Evolutionary conservation across 2,888 invertebrate species (phyloP), one percentile per base, ranked within the genome.

Genomic region (Suillia variegata): DNA sequence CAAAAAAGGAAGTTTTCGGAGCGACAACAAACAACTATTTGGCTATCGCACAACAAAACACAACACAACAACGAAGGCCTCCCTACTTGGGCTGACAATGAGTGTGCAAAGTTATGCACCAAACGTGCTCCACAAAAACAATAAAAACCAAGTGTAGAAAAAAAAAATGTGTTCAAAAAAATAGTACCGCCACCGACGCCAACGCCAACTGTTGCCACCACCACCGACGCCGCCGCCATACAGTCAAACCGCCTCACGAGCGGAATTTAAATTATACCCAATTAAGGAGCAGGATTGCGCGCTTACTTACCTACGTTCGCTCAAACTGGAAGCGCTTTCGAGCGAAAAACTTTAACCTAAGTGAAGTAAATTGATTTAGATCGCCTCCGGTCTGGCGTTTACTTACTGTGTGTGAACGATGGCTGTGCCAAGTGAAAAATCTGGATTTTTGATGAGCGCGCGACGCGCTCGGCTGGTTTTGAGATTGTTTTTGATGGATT

Each of bases 221-320:
- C 34, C 52, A 34, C 31, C n/a, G 18, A 13, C 45, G 20, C 20
- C 20, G 34, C 6, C 34, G n/a, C 3, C 52, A 50, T 13, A n/a
- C 10, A 13, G 10, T 13, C 15, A 38, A 45, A 20, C 45, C 45
- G 45, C 45, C 78, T 77, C 77, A 78, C 77, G 79, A 77, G 67
- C 71, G 77, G 77, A 78, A 77, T 77, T 77, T 77, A 77, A 77
- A 77, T 77, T 77, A 77, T 78, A 78, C 76, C 77, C 77, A 77
- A 77, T 77, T 77, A 77, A 17, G 45, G 45, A 18, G 45, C 45
- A 45, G 45, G 45, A 45, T 45, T 20, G 45, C 45, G 15, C 26
- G 6, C 38, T 10, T 31, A 38, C 38, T 5, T 4, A 20, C 17
- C 45, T 18, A 20, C 45, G 18, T 13, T n/a, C 6, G 15, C 15